These are phyloP conservation scores for Idaea dimidiata DNA, from an alignment of 2,888 invertebrate species.

Conservation along the genomic window DNA sequence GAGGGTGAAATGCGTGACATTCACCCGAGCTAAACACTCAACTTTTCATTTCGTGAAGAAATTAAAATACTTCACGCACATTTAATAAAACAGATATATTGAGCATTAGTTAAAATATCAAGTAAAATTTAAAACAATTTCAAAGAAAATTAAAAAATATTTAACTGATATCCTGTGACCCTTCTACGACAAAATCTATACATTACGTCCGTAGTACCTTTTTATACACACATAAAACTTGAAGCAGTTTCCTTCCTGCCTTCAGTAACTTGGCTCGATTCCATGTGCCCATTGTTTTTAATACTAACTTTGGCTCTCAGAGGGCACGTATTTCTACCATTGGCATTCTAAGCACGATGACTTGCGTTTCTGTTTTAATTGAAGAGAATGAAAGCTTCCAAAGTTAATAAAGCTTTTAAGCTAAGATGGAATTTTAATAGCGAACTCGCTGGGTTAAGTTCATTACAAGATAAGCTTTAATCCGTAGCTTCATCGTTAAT, in stretches of 20 bases:
- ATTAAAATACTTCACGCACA: too few relatives aligned
- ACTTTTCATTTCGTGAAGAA: too few relatives aligned
- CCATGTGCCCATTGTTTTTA: constrained; percentile 1
- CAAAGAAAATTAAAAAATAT: too few relatives aligned
- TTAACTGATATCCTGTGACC: not conserved
- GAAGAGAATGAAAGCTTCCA: not conserved
- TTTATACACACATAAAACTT: not conserved
- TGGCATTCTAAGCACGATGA: not conserved
- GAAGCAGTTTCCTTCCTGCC: not conserved
- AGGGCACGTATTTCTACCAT: not conserved
- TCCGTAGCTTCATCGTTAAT: not conserved
- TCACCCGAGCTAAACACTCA: too few relatives aligned
- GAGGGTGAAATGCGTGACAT: too few relatives aligned
- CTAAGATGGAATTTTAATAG: not conserved
- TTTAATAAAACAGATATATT: too few relatives aligned
- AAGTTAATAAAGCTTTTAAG: not conserved
- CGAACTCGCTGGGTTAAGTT: not conserved
- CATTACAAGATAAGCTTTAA: not conserved
- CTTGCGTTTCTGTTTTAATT: not conserved
- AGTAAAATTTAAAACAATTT: too few relatives aligned
- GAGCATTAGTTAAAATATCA: too few relatives aligned
- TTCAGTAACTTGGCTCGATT: not conserved
- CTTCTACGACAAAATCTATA: not conserved
- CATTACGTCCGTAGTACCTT: not conserved
- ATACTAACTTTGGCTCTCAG: not conserved